A percentile compares a stretch with the other conserved stretches of the same genome.
phyloP scores from a whole-genome alignment of 2,888 invertebrate genomes.

The Netelia melanura region DNA sequence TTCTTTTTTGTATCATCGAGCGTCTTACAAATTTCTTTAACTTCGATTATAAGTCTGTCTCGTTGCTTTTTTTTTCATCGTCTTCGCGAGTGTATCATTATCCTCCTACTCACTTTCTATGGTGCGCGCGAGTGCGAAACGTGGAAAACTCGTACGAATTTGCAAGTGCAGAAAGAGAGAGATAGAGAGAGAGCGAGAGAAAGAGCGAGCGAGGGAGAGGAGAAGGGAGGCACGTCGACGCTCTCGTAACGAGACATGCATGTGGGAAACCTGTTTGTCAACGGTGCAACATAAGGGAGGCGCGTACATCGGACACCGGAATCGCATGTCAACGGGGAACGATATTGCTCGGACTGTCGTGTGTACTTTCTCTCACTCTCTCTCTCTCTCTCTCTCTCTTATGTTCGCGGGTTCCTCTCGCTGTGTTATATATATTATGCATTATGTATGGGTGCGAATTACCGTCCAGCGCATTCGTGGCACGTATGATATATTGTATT shows the following conservation, averaged over 20 bases:
- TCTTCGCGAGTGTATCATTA: slow-evolving; percentile 36
- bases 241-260: slow-evolving; percentile 69
- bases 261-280: slow-evolving; percentile 77
- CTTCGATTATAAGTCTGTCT: slow-evolving; percentile 24
- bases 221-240: slow-evolving; percentile 24
- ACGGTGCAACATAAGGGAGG: slow-evolving; percentile 64
- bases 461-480: slow-evolving; percentile 42
- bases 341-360: slow-evolving; percentile 69
- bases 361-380: slow-evolving; percentile 53
- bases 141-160: slow-evolving; percentile 35
- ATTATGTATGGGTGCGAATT: slow-evolving; percentile 66
- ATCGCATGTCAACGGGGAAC: slow-evolving; percentile 78
- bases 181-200: slow-evolving; percentile 4
- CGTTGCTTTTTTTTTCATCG: slow-evolving; percentile 24
- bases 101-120: slow-evolving; percentile 31
- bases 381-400: slow-evolving; percentile 61
- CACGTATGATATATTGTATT: slow-evolving; percentile 56
- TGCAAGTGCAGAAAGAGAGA: not conserved
- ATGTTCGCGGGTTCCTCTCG: slow-evolving; percentile 32
- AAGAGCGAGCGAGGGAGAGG: not conserved
- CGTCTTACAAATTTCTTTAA: no score
- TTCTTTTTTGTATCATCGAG: no score
- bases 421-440: slow-evolving; percentile 45
- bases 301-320: slow-evolving; percentile 71
- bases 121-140: slow-evolving; percentile 33